These are phyloP conservation scores for Papilio polyxenes DNA, from an alignment of 1,140 invertebrate genomes.

Conservation along the genomic window DNA sequence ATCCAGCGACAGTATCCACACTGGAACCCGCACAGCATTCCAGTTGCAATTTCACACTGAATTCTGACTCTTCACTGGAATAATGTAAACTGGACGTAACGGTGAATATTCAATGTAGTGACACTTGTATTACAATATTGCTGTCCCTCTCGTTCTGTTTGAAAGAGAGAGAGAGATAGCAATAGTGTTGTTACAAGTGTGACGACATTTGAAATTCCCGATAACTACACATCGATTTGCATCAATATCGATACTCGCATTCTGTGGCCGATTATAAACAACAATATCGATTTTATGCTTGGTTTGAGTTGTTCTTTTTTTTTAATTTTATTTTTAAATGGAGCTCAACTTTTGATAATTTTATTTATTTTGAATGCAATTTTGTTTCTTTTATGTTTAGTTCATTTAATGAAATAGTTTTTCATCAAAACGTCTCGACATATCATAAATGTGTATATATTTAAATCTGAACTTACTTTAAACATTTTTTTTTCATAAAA, in stretches of 20 bases:
- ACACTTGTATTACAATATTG: background rate
- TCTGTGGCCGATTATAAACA: background rate
- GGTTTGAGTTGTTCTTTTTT: background rate
- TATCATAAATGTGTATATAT: background rate
- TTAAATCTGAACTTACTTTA: background rate
- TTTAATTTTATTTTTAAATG: background rate
- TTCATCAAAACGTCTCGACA: background rate
- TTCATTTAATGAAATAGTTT: background rate
- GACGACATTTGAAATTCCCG: background rate
- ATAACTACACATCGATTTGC: background rate
- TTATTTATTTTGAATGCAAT: constrained; percentile 4
- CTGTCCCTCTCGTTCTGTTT: background rate
- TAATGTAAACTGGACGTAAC: too few species aligned
- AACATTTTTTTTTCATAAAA: background rate
- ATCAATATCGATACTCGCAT: background rate
- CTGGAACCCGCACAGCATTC: too few species aligned
- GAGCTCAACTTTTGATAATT: background rate
- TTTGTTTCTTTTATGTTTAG: background rate
- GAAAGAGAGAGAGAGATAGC: background rate
- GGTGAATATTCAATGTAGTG: too few species aligned
- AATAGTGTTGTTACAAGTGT: background rate
- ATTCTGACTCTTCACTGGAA: too few species aligned
- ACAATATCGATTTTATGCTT: constrained; percentile 11
- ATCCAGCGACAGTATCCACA: too few species aligned
- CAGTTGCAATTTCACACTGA: too few species aligned